Evolutionary conservation across 2,888 invertebrate genomes (phyloP), one percentile per base, ranked within the genome.

Genomic region (Ormyrus labotus): DNA sequence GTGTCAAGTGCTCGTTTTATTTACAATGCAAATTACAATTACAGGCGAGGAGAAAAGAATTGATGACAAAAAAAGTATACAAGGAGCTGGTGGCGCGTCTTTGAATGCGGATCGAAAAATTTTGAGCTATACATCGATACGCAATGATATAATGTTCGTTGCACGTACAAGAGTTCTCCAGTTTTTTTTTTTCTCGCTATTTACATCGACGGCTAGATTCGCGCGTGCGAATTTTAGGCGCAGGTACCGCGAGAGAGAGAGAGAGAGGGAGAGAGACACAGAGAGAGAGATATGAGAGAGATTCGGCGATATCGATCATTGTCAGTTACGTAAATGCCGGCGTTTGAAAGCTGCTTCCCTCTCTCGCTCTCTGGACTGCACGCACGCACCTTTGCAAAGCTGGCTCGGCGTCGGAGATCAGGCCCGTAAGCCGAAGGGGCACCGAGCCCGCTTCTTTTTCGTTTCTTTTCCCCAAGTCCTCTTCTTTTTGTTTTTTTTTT

Each of bases 21-120:
- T 88, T 88, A 88, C 88, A 88, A 86, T 86, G 86, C 85, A 85
- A 87, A 87, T 88, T 88, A 87, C 87, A 86, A 85, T 85, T 85
- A 86, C 10, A 78, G 78, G 78, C 69, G 70, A 57, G 55, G 60
- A 34, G 11, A 64, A 55, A 45, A 63, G 10, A 58, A 34, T 34
- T n/a, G 45, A 58, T 58, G 48, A 48, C 19, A 48, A 60, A 53
- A 68, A 58, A 57, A 53, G 47, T 11, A 55, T 45, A 34, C 4
- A 34, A 34, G 34, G 34, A 34, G 34, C 34, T 34, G 19, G 19
- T 19, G 34, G 34, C 34, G 34, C 34, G 34, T 34, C 34, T 34
- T 34, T 34, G 34, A 3, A 34, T 34, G 34, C 34, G 34, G 34
- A 34, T 34, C 34, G 34, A 34, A 34, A 34, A 34, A 34, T 34